phyloP scores from a whole-genome alignment of 2,888 invertebrate species.

The Bembecia ichneumoniformis region DNA sequence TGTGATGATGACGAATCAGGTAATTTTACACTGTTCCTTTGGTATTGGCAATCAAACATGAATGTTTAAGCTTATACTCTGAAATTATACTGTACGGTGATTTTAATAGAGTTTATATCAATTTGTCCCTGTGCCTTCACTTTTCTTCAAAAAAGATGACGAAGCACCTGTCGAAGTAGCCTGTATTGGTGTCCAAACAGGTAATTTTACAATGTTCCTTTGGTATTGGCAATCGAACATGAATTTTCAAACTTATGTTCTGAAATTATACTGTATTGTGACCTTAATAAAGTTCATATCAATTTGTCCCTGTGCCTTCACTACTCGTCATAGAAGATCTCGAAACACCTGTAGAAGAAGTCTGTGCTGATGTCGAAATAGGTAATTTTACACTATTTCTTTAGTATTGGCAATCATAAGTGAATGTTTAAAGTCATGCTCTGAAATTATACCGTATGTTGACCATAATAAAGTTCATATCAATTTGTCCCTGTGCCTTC shows the following conservation, averaged over 20 bases:
- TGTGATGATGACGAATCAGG: constrained; percentile 63
- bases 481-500: constrained; percentile 85
- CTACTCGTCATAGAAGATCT: constrained; percentile 88
- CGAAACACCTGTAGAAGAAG: no score
- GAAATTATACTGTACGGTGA: no score
- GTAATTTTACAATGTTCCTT: constrained; percentile 53
- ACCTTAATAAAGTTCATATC: constrained; percentile 59
- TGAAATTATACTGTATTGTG: no score
- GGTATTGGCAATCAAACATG: no score
- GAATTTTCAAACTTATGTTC: no score
- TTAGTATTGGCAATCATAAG: no score
- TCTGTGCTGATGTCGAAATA: constrained; percentile 58
- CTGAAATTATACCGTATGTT: no score
- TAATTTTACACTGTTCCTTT: constrained; percentile 50
- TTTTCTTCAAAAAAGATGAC: constrained; percentile 88
- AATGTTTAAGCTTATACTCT: no score
- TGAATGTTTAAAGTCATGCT: no score
- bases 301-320: constrained; percentile 83
- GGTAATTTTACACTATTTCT: no score
- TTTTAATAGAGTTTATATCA: constrained; percentile 66
- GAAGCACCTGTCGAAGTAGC: constrained; percentile 87
- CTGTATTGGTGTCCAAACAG: constrained; percentile 60
- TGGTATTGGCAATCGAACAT: no score
- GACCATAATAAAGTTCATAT: constrained; percentile 51
- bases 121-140: constrained; percentile 82